Evolutionary conservation across 2,888 invertebrate genomes (phyloP).

Genomic region (Dicyrtoma fusca): DNA sequence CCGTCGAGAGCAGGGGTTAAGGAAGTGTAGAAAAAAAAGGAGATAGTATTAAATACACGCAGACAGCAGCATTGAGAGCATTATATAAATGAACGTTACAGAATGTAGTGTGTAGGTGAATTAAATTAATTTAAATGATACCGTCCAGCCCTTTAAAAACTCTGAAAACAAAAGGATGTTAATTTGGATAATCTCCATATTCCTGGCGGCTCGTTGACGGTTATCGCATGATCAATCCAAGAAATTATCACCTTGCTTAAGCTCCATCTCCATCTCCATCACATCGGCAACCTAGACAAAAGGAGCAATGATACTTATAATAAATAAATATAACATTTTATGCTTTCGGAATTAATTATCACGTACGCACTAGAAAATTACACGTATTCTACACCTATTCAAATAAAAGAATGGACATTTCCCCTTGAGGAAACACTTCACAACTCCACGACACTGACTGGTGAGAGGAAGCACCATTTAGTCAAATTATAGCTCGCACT

Average conservation of each 20-base stretch:
- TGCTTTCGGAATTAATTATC: slow-evolving; percentile 13
- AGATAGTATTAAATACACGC: no score
- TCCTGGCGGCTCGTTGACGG: not conserved
- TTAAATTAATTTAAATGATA: slow-evolving; percentile 25
- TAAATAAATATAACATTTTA: slow-evolving; percentile 5
- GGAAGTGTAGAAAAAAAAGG: no score
- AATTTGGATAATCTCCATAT: slow-evolving; percentile 6
- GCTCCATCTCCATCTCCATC: not conserved
- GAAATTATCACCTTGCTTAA: slow-evolving; percentile 3
- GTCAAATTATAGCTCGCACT: slow-evolving; percentile 9
- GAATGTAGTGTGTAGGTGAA: not conserved
- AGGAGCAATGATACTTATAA: not conserved
- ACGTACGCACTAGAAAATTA: slow-evolving; percentile 7
- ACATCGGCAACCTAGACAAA: not conserved
- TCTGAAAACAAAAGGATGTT: slow-evolving; percentile 27
- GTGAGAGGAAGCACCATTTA: slow-evolving; percentile 16
- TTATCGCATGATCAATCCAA: slow-evolving; percentile 17
- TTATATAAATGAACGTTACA: no score
- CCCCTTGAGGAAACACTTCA: not conserved
- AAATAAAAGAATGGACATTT: not conserved
- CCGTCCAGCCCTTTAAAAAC: slow-evolving; percentile 14
- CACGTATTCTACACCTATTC: not conserved
- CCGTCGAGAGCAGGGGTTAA: no score
- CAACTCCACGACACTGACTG: not conserved
- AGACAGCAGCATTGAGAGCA: no score